Percentiles rank a stretch among this genome's conserved stretches.
phyloP scores from a whole-genome alignment of 2,113 vertebrate species.

The Aleadryas rufinucha region DNA sequence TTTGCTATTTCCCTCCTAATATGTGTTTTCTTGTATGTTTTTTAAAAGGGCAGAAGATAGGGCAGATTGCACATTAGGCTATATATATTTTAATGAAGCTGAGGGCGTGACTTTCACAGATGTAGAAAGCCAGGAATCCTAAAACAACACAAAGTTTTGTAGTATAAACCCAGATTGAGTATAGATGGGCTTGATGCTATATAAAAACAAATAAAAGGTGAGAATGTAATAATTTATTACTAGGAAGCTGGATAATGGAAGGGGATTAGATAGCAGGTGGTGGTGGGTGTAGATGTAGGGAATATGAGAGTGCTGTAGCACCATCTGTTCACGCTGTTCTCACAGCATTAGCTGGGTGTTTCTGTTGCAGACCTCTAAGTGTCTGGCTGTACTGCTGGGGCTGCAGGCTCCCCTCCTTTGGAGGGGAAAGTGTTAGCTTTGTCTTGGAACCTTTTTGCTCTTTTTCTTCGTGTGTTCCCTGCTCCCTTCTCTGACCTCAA shows the following conservation, averaged over 20 bases:
- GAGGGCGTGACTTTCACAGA: neutral
- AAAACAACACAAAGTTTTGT: neutral
- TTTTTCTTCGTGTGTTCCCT: fast-evolving
- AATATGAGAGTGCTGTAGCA: neutral
- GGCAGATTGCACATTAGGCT: neutral
- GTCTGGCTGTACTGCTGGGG: neutral
- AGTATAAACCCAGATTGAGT: neutral
- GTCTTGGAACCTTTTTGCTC: neutral
- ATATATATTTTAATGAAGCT: neutral
- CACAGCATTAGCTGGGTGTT: neutral
- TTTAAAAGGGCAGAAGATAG: neutral
- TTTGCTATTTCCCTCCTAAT: neutral
- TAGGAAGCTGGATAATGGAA: neutral
- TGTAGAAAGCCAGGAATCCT: neutral
- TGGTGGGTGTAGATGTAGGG: neutral
- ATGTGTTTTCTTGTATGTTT: fast-evolving
- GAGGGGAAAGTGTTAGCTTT: neutral
- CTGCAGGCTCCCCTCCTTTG: neutral
- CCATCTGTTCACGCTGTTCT: neutral
- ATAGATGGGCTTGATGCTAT: neutral
- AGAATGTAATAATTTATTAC: neutral
- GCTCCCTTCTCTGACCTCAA: neutral
- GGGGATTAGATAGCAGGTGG: neutral
- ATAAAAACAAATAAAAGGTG: neutral
- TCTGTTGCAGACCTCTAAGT: neutral